Conservation (phyloP, 2,113 vertebrate species). For the Australoheros scitulus region DNA sequence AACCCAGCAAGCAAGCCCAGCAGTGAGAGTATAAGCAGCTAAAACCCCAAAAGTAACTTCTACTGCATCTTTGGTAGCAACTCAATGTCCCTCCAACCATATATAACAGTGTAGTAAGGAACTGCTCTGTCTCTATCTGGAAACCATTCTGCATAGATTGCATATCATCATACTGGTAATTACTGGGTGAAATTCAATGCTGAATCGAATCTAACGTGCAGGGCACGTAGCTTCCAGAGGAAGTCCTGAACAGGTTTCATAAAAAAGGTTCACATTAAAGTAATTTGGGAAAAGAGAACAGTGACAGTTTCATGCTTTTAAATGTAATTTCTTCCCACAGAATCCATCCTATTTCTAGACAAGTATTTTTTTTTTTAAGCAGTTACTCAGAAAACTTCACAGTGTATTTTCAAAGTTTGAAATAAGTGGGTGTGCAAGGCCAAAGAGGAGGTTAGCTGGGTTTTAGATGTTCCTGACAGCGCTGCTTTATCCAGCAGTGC, state of each 20-base stretch:
- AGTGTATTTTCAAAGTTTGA: neutral
- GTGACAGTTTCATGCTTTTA: neutral
- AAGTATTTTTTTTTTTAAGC: neutral
- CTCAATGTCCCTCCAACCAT: neutral
- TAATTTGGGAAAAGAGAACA: neutral
- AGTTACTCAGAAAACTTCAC: neutral
- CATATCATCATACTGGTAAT: neutral
- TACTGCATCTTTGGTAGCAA: neutral
- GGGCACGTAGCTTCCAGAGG: neutral
- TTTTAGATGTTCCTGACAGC: constrained; percentile 10
- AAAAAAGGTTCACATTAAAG: constrained; percentile 4
- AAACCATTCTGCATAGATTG: neutral
- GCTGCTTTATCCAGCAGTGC: neutral
- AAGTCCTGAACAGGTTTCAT: neutral
- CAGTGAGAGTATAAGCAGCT: neutral
- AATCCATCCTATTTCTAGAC: neutral
- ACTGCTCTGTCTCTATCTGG: neutral
- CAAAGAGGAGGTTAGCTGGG: neutral
- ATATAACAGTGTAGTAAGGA: neutral
- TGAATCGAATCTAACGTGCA: neutral
- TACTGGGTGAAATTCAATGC: neutral
- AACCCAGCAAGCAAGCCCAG: neutral
- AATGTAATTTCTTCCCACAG: neutral
- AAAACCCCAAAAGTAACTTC: neutral
- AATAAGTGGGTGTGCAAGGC: constrained; percentile 1